Conservation (phyloP, 1,140 invertebrate species). For the Agraylea sexmaculata region DNA sequence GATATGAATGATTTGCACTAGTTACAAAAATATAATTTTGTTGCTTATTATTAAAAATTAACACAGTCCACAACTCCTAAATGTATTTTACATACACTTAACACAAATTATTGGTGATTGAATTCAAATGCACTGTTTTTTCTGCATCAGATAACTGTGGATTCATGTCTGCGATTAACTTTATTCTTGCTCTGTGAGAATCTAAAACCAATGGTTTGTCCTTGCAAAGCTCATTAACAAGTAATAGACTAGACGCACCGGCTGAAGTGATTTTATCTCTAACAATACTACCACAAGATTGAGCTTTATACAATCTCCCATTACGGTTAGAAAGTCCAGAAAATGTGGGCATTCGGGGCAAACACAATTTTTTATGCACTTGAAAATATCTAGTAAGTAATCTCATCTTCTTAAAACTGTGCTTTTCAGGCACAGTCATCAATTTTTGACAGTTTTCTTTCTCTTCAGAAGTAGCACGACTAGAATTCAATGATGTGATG, state of each 20-base stretch:
- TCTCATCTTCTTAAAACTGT: slow-evolving; percentile 44
- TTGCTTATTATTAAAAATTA: no score
- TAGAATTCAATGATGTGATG: slow-evolving; percentile 17
- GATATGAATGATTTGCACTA: no score
- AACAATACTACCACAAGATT: slow-evolving; percentile 45
- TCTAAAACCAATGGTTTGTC: slow-evolving; percentile 19
- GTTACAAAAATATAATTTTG: no score
- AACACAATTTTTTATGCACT: slow-evolving; percentile 27
- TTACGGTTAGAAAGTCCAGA: slow-evolving; percentile 41
- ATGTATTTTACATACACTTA: slow-evolving; percentile 41
- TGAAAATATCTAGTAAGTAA: slow-evolving; percentile 53
- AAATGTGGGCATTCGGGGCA: slow-evolving; percentile 37
- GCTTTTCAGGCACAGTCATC: slow-evolving; percentile 30
- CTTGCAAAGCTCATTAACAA: slow-evolving; percentile 20
- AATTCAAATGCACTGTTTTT: slow-evolving; percentile 9
- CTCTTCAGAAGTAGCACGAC: slow-evolving; percentile 28
- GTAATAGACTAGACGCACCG: slow-evolving; percentile 19
- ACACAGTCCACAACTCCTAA: slow-evolving; percentile 46
- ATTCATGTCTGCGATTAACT: slow-evolving; percentile 15
- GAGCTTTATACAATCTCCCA: slow-evolving; percentile 44
- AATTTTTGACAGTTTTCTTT: slow-evolving; percentile 34
- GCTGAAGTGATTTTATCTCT: slow-evolving; percentile 27
- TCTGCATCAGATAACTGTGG: slow-evolving; percentile 8
- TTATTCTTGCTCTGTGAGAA: slow-evolving; percentile 17
- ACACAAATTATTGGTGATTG: slow-evolving; percentile 7